Percentiles rank a stretch among this genome's conserved stretches.
Conservation (phyloP, 2,888 invertebrate species). For the Kryphioiulus occultus region DNA sequence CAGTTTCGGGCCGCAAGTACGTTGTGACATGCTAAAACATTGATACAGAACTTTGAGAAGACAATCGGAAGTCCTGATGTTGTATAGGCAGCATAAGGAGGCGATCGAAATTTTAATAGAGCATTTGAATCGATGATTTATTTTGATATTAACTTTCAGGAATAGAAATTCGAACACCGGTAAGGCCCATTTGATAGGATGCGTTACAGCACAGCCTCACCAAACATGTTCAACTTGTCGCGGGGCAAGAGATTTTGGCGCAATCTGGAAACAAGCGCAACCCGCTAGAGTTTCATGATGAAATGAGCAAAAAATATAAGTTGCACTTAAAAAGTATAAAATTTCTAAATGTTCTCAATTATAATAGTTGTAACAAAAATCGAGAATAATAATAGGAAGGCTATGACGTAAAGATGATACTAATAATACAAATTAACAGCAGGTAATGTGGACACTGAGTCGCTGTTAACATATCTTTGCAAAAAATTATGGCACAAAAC, state of each 20-base stretch:
- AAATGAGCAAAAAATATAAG: neutral
- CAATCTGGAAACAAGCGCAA: neutral
- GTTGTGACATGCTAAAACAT: too few species aligned
- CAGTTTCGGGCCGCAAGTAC: too few species aligned
- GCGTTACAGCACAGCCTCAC: too few species aligned
- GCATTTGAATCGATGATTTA: too few species aligned
- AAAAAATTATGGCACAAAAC: neutral
- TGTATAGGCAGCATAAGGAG: too few species aligned
- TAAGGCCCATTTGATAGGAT: too few species aligned
- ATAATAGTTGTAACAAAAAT: constrained; percentile 15
- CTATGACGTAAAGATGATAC: neutral
- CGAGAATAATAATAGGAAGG: neutral
- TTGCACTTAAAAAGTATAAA: neutral
- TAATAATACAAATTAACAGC: neutral
- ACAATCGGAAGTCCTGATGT: too few species aligned
- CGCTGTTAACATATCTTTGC: neutral
- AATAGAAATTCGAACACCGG: too few species aligned
- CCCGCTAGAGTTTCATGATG: neutral
- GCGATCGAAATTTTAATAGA: too few species aligned
- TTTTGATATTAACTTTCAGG: too few species aligned
- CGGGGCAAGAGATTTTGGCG: neutral
- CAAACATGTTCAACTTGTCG: too few species aligned
- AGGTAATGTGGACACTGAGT: neutral
- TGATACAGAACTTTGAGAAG: too few species aligned
- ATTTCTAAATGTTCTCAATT: neutral